Evolutionary conservation across 1,140 invertebrate species (phyloP).

Genomic region (Laupala kohalensis): DNA sequence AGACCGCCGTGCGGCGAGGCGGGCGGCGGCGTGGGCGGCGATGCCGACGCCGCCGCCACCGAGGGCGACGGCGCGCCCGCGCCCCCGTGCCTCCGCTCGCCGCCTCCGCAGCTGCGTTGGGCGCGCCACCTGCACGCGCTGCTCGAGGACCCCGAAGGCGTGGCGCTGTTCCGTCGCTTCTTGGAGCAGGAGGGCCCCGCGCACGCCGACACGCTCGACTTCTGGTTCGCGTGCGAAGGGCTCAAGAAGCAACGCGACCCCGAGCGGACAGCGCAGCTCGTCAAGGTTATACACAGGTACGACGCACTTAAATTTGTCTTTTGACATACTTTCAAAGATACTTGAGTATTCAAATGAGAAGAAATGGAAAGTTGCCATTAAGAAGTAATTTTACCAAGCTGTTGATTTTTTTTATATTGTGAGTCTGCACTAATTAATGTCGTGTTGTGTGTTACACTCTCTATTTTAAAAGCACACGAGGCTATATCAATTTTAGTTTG

Average conservation of each 20-base stretch:
- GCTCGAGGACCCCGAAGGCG: slow-evolving; percentile 72
- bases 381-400: too few species aligned
- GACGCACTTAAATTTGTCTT: too few species aligned
- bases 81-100: too few species aligned
- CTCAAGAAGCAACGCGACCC: slow-evolving; percentile 64
- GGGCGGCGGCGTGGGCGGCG: slow-evolving; percentile 18
- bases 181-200: slow-evolving; percentile 64
- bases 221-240: slow-evolving; percentile 85
- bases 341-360: too few species aligned
- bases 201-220: slow-evolving; percentile 65
- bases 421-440: too few species aligned
- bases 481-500: too few species aligned
- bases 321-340: too few species aligned
- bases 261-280: slow-evolving; percentile 55
- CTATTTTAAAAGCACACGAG: too few species aligned
- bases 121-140: slow-evolving; percentile 66
- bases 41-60: not conserved
- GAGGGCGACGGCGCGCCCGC: slow-evolving; percentile 20
- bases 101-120: slow-evolving; percentile 74
- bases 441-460: too few species aligned
- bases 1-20: too few species aligned
- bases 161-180: slow-evolving; percentile 70
- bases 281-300: slow-evolving; percentile 68
- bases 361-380: too few species aligned
- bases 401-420: too few species aligned